Base-by-base conservation (phyloP, 2,797 vertebrate species). In the Muscicapa striata region DNA sequence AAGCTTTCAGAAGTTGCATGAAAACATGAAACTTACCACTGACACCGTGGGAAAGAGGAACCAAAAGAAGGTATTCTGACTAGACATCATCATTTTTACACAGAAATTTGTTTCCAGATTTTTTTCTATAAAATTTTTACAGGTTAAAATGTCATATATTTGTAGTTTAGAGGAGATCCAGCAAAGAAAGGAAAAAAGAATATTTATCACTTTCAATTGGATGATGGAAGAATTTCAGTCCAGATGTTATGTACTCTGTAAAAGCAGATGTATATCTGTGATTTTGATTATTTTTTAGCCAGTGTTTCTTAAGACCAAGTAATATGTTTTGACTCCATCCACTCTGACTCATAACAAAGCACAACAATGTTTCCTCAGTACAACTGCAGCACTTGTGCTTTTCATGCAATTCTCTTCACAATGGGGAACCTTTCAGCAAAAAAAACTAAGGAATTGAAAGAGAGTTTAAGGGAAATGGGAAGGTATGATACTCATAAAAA, bases 271-370 rank as follows among this genome's bases (percentile, higher is more conserved):
- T 55, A 38, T 87, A 66, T 86, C 43, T 90, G 54, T 26, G 26
- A 61, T 69, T 90, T 49, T 67, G 30, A 55, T 81, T 81, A 55
- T 72, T 86, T 89, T 94, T 78, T 55, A 64, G 40, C 20, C n/a
- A 62, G 40, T 30, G 14, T 91, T 84, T 94, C 87, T 81, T 51
- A 78, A 84, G 67, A 92, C 48, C 21, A 76, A 84, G 41, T 54
- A n/a, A 38, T 89, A 57, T 83, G 43, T 93, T 96, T 91, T 87
- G 76, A 68, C 43, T 89, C 49, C 38, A 38, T 93, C 40, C 75
- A 57, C 11, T 77, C 61, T 93, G 87, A 94, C 41, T 93, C 86
- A 74, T 58, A 92, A 54, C 49, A 72, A 81, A 84, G 32, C 32
- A 34, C n/a, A 91, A 69, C 32, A 46, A 27, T 51, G 58, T 90